Base-by-base conservation (phyloP, 2,797 vertebrate genomes). In the Podarcis siculus region DNA sequence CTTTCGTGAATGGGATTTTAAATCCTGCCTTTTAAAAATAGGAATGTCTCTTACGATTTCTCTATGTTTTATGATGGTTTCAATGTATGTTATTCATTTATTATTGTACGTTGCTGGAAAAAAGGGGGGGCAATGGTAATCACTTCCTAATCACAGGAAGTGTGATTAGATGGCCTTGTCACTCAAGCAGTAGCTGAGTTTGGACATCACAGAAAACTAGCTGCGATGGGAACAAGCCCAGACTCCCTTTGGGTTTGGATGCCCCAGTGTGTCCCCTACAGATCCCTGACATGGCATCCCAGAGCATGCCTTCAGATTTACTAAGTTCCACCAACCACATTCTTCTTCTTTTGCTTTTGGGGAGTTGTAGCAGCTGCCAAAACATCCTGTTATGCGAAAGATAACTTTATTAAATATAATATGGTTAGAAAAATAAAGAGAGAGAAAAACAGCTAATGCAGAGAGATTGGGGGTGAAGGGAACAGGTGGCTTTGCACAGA, bases 311-410 rank as follows among this genome's bases (percentile, higher is more conserved):
- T 85, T 89, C 23, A 49, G 37, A 15, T 66, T 21, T 45, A 35
- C 17, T 66, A 81, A 49, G 35, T 37, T 85, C n/a, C 67, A 64
- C 72, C 91, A 88, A 93, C 91, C 25, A 85, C n/a, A 78, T 5
- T 32, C 81, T 2, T 61, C 79, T 81, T 69, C 3, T 8, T 32
- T 17, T 4, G n/a, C 69, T 49, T 85, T 90, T 35, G n/a, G 82
- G 39, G 30, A 87, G 5, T 69, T 23, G 42, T 58, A 90, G 86
- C 64, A 88, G 86, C 86, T 92, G 91, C 49, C 82, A 92, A 83
- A 93, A 73, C 77, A 90, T 89, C 85, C 88, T 86, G 79, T 80
- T 32, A 90, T 86, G 78, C n/a, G 87, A 93, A 88, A 23, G 87
- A 82, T 87, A 87, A 85, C 27, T 88, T 90, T 90, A 32, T 93